These are phyloP conservation scores for Diorhabda sublineata DNA, from an alignment of 1,140 invertebrate species.

Conservation along the genomic window DNA sequence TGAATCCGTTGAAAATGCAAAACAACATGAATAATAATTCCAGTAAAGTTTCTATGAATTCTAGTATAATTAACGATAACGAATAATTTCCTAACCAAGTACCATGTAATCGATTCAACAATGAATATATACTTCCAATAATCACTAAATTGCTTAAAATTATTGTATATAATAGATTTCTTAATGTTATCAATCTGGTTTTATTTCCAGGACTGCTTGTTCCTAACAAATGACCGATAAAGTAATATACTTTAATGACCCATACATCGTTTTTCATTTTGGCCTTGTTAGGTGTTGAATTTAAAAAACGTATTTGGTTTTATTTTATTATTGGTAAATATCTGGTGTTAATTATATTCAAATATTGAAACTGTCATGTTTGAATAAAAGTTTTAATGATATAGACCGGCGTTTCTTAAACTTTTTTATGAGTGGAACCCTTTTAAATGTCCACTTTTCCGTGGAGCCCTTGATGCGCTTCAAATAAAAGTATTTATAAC, in stretches of 20 bases:
- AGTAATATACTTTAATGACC: background rate
- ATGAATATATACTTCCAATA: background rate
- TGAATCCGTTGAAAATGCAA: background rate
- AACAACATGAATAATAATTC: conserved; percentile 7
- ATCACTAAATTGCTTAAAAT: background rate
- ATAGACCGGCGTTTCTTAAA: too few species aligned
- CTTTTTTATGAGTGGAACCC: too few species aligned
- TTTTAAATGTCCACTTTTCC: too few species aligned
- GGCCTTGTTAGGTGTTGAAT: too few species aligned
- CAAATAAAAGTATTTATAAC: too few species aligned
- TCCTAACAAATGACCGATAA: background rate
- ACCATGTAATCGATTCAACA: conserved; percentile 3
- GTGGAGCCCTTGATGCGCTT: too few species aligned
- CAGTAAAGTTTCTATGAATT: conserved; percentile 1
- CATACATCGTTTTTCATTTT: background rate
- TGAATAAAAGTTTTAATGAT: too few species aligned
- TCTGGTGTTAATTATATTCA: too few species aligned
- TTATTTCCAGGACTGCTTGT: background rate
- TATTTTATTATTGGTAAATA: too few species aligned
- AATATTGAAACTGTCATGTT: too few species aligned
- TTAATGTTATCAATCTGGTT: background rate
- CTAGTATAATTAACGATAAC: background rate
- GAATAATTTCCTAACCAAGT: background rate
- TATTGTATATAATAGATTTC: background rate
- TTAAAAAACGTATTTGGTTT: too few species aligned